Evolutionary conservation across 2,113 vertebrate genomes (phyloP).

Genomic region (Craseonycteris thonglongyai): DNA sequence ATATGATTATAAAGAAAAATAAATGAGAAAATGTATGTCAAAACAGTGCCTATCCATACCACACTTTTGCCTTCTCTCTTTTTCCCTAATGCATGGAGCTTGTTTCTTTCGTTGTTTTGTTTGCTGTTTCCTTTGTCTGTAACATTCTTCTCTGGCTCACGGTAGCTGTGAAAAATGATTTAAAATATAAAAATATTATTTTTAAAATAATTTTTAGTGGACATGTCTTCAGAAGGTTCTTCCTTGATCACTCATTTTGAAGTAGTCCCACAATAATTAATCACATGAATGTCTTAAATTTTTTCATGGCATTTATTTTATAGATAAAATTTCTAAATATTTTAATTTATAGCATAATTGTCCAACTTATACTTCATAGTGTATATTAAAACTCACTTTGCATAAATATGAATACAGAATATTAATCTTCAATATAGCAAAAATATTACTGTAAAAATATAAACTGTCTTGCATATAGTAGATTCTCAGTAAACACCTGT

Average conservation of each 20-base stretch:
- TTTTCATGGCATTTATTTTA: background rate
- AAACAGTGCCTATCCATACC: background rate
- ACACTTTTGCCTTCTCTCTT: background rate
- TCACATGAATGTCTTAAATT: background rate
- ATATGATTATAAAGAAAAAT: no score
- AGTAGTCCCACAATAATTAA: background rate
- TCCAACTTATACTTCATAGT: background rate
- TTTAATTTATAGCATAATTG: background rate
- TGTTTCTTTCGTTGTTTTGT: background rate
- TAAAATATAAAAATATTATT: no score
- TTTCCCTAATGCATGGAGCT: background rate
- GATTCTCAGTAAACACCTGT: background rate
- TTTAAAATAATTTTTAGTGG: background rate
- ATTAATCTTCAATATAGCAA: background rate
- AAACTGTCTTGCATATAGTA: background rate
- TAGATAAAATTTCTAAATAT: background rate
- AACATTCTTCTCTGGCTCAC: background rate
- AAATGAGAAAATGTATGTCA: background rate
- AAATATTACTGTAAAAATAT: background rate
- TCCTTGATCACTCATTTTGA: background rate
- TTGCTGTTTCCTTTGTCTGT: background rate
- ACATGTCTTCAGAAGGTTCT: background rate
- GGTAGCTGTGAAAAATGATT: background rate
- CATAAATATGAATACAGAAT: background rate
- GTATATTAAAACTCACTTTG: background rate